A percentile compares a stretch with the other conserved stretches of the same genome.
phyloP scores from a whole-genome alignment of 2,797 vertebrate genomes.

The Euthynnus affinis region DNA sequence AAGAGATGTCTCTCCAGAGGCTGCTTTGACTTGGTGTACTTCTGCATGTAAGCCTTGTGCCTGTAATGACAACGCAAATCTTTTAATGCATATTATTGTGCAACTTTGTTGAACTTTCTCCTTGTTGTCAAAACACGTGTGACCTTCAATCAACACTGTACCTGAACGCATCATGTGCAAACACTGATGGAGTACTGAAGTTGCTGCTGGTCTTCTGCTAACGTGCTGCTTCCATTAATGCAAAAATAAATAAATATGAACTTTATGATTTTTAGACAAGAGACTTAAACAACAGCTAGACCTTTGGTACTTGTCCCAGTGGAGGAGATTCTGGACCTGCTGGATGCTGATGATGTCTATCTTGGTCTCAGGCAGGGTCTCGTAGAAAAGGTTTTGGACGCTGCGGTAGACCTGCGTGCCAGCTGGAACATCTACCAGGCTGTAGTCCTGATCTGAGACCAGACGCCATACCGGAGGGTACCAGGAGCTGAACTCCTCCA shows the following conservation, averaged over 20 bases:
- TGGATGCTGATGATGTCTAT: constrained; percentile 70
- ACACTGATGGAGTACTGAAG: too few relatives aligned
- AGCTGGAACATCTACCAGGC: constrained; percentile 61
- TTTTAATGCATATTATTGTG: too few relatives aligned
- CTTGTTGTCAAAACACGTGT: too few relatives aligned
- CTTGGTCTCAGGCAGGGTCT: constrained; percentile 58
- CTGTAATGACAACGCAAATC: constrained; percentile 29
- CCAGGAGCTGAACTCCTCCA: constrained; percentile 74
- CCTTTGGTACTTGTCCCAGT: constrained; percentile 83
- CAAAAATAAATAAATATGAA: too few relatives aligned
- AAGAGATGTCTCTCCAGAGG: constrained; percentile 78
- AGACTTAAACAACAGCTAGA: constrained; percentile 20
- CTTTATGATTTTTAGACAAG: neutral
- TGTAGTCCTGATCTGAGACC: constrained; percentile 47
- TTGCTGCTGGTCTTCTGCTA: too few relatives aligned
- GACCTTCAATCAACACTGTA: too few relatives aligned
- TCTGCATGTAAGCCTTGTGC: constrained; percentile 70
- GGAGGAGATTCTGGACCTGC: constrained; percentile 79
- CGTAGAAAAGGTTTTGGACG: constrained; percentile 56
- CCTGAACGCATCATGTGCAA: too few relatives aligned
- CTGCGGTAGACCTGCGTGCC: constrained; percentile 36
- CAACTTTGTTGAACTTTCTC: too few relatives aligned
- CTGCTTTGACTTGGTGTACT: neutral
- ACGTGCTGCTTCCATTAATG: too few relatives aligned
- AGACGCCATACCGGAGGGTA: constrained; percentile 74